Evolutionary conservation across 2,113 vertebrate species (phyloP), one percentile per base, ranked within the genome.

Genomic region (Pongo abelii): DNA sequence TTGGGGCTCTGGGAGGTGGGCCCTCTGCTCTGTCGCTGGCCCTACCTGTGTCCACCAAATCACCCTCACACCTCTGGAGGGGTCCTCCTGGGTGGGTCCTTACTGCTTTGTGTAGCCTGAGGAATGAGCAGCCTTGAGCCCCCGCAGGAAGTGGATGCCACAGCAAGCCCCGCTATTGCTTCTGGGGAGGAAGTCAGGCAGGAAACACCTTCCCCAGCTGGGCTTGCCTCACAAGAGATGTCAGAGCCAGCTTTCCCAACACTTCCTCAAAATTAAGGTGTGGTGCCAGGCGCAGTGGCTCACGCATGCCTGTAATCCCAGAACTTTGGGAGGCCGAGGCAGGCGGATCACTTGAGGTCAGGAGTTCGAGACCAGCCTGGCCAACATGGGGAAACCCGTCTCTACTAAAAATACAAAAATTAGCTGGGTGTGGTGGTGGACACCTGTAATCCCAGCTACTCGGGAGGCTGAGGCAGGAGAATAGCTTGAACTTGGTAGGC

Each of bases 221-320:
- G 64, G 32, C 3, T 96, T 89, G 79, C 35, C 17, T 77, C 91
- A 92, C 2, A 48, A 32, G 10, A 55, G 40, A 27, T 93, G 74
- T 85, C 83, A 72, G 46, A 2, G 23, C 57, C 55, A 14, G 18
- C 40, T 77, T 89, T 40, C 55, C 20, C 5, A 46, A 46, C 13
- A 93, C 93, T 94, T 97, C 90, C 96, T 93, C 84, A 95, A 93
- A 91, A 18, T 57, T 64, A 14, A 32, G 27, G 61, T 30, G 61
- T 14, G 27, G 61, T 64, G 61, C 27, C 27, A 1, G 61, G 61
- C 12, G 2, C 27, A 12, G 27, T 64, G 61, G 27, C 27, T 64
- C 27, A 32, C 0, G 5, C 27, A 32, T 0, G 5, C 27, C 61
- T 32, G 12, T 64, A 64, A 64, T 64, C 27, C 61, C 12, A 14